These are phyloP conservation scores for Drosophila differens DNA, from an alignment of 2,888 invertebrate species.

Conservation along the genomic window DNA sequence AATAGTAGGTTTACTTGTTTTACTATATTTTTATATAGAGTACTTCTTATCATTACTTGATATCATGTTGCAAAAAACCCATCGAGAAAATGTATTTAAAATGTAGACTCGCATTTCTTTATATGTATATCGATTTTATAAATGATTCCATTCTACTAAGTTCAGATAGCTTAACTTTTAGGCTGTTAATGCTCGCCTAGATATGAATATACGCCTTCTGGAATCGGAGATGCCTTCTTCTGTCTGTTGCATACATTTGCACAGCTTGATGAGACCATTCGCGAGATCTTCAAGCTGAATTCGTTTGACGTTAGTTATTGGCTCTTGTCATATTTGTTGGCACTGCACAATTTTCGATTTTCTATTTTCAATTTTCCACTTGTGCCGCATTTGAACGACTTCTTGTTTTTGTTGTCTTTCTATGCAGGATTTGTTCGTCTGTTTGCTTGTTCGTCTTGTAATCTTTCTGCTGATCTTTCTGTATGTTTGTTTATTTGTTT, in stretches of 20 bases:
- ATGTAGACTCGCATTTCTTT: neutral
- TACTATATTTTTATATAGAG: neutral
- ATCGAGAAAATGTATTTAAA: neutral
- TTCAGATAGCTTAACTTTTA: neutral
- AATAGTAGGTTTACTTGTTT: neutral
- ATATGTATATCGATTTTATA: neutral
- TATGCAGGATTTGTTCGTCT: slow-evolving; percentile 11
- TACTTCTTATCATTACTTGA: neutral
- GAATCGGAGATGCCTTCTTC: neutral
- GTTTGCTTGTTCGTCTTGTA: slow-evolving; percentile 31
- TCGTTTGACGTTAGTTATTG: neutral
- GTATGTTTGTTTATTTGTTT: slow-evolving; percentile 34
- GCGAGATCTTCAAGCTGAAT: neutral
- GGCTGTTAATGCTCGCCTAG: neutral
- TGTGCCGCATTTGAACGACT: neutral
- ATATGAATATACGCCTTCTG: neutral
- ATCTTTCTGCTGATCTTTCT: slow-evolving; percentile 9
- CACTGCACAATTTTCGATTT: neutral
- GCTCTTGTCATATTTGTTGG: neutral
- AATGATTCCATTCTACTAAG: neutral
- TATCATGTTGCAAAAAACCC: neutral
- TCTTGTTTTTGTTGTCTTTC: neutral
- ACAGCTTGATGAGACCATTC: neutral
- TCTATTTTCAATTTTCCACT: neutral
- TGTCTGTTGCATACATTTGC: neutral